These are phyloP conservation scores for Phyllotreta cruciferae DNA, from an alignment of 2,888 invertebrate genomes.

Conservation along the genomic window DNA sequence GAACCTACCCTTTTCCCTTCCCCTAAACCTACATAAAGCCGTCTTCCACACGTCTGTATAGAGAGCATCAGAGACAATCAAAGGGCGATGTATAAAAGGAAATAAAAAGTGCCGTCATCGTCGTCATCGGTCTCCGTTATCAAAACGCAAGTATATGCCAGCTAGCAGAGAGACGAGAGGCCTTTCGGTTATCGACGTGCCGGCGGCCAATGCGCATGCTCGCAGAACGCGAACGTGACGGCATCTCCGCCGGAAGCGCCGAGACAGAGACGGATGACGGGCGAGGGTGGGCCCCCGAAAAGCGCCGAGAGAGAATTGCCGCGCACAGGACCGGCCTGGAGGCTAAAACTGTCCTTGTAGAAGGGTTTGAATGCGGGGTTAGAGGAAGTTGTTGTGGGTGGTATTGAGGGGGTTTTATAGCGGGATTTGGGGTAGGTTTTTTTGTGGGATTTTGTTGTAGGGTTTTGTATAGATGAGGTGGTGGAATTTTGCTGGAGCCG, in stretches of 20 bases:
- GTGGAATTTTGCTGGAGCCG: neutral
- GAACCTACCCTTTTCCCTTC: neutral
- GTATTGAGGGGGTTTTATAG: too few species aligned
- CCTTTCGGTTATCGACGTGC: slow-evolving; percentile 31
- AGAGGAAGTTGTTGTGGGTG: too few species aligned
- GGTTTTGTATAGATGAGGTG: neutral
- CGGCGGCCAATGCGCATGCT: slow-evolving; percentile 23
- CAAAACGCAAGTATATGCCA: slow-evolving; percentile 23
- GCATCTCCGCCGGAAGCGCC: slow-evolving; percentile 21
- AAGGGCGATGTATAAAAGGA: slow-evolving; percentile 12
- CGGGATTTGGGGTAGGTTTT: too few species aligned
- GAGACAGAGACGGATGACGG: slow-evolving; percentile 22
- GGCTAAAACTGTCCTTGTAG: too few species aligned
- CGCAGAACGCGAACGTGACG: slow-evolving; percentile 27
- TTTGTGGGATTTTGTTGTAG: neutral
- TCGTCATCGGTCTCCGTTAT: slow-evolving; percentile 27
- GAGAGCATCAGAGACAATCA: slow-evolving; percentile 19
- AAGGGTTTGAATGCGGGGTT: too few species aligned
- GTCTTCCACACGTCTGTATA: slow-evolving; percentile 1
- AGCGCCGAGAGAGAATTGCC: slow-evolving; percentile 8
- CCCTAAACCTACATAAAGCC: slow-evolving; percentile 6
- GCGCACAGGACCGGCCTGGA: neutral
- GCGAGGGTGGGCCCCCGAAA: slow-evolving; percentile 17
- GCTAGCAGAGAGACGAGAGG: neutral
- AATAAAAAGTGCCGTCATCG: slow-evolving; percentile 21